Base-by-base conservation (phyloP, 2,888 invertebrate genomes). In the Habroteleia sp. region DNA sequence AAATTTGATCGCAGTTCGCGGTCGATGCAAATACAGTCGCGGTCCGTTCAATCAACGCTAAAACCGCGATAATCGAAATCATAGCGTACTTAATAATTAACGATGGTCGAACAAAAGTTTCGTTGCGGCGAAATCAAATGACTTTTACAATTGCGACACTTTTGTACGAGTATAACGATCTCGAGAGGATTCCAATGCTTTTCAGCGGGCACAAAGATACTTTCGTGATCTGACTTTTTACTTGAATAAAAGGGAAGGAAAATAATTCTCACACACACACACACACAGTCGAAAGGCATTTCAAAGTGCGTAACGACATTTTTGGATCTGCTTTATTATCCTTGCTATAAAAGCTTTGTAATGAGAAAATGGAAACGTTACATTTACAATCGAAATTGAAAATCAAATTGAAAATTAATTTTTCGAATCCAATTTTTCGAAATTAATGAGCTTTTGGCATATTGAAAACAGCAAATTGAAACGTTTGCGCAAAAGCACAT, bases 41-140 rank as follows among this genome's bases (percentile, higher is more conserved):
- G 39, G 52, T 39, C n/a, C 13, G 20, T 41, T 41, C 54, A 37
- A 54, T 54, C 41, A 54, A 54, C 16, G 14, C 25, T 8, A 7
- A 27, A 52, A 52, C 35, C 39, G 2, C 41, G 41, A 29, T 54
- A 54, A 54, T 54, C 54, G 29, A 35, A 54, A 29, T 54, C 39
- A 54, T 31, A 41, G 17, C 29, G 8, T 17, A 8, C 17, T 54
- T 54, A 41, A 54, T 54, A 39, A 54, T 54, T 41, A 8, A 54
- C 5, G 39, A 20, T 11, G 41, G 41, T 31, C 11, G 27, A 0
- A 10, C 23, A 35, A 25, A 16, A 54, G 35, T 10, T 31, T 27
- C 27, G 14, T 46, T 14, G 17, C 5, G 8, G 10, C 14, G 16
- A 33, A 50, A 4, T 35, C 35, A 16, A 7, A 4, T 33, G 11